Conservation (phyloP, 2,113 vertebrate genomes). For the Lophura nycthemera region DNA sequence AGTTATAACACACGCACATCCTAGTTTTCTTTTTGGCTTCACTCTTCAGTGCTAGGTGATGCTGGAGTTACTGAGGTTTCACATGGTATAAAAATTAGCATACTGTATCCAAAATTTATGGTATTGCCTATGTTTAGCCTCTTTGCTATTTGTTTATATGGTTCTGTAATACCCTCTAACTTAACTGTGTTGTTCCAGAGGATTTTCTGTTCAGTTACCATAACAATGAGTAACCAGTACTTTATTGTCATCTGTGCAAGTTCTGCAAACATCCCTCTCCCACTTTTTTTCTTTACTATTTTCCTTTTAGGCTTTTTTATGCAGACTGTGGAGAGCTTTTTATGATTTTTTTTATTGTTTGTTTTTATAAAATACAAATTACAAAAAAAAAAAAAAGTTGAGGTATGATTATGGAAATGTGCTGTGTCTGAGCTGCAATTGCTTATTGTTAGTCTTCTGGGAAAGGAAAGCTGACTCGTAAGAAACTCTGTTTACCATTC, state of each 20-base stretch:
- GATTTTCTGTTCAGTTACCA: background rate
- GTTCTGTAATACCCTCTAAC: background rate
- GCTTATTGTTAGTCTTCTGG: background rate
- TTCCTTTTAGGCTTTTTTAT: background rate
- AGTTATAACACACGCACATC: background rate
- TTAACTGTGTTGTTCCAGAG: background rate
- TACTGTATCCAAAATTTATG: background rate
- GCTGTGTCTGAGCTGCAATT: background rate
- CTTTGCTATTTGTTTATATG: background rate
- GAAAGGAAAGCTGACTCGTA: background rate
- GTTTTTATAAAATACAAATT: background rate
- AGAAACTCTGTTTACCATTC: background rate
- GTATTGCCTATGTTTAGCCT: background rate
- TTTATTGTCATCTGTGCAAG: background rate
- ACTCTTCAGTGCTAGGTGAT: background rate
- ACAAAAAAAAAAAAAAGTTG: background rate
- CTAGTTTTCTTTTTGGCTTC: background rate
- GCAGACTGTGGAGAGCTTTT: background rate
- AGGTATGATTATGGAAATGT: background rate
- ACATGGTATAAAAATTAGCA: background rate
- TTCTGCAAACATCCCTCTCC: background rate
- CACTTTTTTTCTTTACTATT: rapidly evolving
- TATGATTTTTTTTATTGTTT: background rate
- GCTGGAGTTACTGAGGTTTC: background rate
- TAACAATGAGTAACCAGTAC: background rate